phyloP scores from a whole-genome alignment of 2,113 vertebrate genomes.

The Corythornis cristatus region DNA sequence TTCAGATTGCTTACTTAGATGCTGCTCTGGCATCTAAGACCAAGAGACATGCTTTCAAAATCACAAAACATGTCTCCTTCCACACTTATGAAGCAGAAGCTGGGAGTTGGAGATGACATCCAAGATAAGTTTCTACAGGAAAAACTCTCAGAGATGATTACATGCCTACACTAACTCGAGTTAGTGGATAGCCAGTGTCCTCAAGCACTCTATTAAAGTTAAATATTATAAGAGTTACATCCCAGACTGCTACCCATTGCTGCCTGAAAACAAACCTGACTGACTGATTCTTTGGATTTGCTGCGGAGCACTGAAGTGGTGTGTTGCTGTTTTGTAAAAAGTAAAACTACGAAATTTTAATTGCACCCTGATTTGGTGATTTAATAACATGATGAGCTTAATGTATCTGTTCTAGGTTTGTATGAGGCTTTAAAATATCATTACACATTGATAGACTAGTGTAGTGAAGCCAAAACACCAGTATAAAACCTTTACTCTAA shows the following conservation, averaged over 20 bases:
- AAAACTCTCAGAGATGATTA: conserved; percentile 12
- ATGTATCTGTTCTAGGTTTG: neutral
- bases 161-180: neutral
- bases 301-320: neutral
- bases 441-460: neutral
- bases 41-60: neutral
- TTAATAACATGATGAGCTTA: neutral
- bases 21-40: neutral
- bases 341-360: neutral
- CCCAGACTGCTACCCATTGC: neutral
- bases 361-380: neutral
- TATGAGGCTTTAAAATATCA: neutral
- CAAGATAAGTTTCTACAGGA: neutral
- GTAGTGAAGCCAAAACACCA: neutral
- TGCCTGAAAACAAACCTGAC: neutral
- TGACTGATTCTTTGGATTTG: neutral
- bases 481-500: conserved; percentile 34
- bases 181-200: neutral
- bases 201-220: neutral
- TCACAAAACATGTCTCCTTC: neutral
- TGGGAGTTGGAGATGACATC: neutral
- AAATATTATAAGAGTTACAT: neutral
- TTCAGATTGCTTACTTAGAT: neutral
- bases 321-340: neutral
- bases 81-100: neutral